A percentile compares a stretch with the other conserved stretches of the same genome.
These are phyloP conservation scores for Ochotona curzoniae DNA, from an alignment of 2,113 vertebrate species.

Conservation along the genomic window DNA sequence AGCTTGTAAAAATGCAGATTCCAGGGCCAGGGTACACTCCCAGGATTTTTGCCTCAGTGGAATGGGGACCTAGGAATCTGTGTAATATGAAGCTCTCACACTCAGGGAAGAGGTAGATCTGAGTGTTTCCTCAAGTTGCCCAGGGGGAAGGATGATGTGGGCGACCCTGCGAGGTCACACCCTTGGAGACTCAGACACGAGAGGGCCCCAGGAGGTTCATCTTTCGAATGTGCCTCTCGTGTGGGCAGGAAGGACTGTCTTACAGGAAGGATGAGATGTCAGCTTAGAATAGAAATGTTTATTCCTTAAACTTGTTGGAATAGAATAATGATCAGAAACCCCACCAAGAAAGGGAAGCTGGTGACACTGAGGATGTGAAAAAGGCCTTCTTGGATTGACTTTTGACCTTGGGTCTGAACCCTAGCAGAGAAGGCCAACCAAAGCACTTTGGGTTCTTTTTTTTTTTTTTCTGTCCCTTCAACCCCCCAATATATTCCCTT, in stretches of 20 bases:
- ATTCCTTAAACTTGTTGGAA: not conserved
- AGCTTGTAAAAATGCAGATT: not conserved
- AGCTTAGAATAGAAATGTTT: not conserved
- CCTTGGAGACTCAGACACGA: not conserved
- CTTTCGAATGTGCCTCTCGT: not conserved
- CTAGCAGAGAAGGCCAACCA: conserved; percentile 7
- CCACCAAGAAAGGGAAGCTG: not conserved
- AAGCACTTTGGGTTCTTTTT: too few relatives aligned
- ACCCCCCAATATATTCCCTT: not conserved
- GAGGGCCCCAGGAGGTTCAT: not conserved
- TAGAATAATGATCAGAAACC: conserved; percentile 2
- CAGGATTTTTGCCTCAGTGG: not conserved
- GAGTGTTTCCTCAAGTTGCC: not conserved
- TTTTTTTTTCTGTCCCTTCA: not conserved
- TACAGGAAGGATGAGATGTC: too few relatives aligned
- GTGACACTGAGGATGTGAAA: not conserved
- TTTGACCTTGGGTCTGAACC: not conserved
- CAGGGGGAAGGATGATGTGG: not conserved
- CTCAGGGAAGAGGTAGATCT: not conserved
- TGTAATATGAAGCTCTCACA: not conserved
- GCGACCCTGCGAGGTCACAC: not conserved
- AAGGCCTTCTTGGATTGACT: not conserved
- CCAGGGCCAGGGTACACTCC: not conserved
- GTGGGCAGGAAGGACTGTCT: not conserved
- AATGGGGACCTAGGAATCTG: not conserved